Evolutionary conservation across 2,888 invertebrate genomes (phyloP).

Genomic region (Trissoscelio sp.): DNA sequence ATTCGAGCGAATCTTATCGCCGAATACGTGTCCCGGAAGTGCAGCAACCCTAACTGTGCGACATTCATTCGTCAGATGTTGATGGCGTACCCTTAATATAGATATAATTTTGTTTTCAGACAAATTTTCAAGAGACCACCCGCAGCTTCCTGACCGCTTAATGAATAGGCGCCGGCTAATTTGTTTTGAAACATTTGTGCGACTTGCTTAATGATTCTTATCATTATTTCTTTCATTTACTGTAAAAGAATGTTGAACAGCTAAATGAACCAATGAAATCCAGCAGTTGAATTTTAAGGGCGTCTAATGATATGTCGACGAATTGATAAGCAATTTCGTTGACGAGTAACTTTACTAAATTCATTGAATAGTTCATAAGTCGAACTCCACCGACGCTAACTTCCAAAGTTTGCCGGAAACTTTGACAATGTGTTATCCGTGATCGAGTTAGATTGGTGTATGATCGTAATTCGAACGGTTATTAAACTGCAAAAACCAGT

Average conservation of each 20-base stretch:
- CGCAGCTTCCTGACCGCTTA: conserved; percentile 23
- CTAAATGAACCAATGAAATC: too few relatives aligned
- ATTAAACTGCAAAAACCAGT: too few relatives aligned
- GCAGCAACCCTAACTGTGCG: conserved; percentile 22
- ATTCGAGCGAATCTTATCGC: conserved; percentile 43
- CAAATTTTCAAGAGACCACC: conserved; percentile 19
- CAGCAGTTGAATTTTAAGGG: too few relatives aligned
- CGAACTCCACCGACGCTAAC: conserved; percentile 64
- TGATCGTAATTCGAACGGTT: conserved; percentile 8
- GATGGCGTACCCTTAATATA: too few relatives aligned
- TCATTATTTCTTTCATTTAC: too few relatives aligned
- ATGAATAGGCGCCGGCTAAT: conserved; percentile 32
- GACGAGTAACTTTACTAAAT: conserved; percentile 77
- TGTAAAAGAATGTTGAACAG: too few relatives aligned
- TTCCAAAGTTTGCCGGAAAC: conserved; percentile 36
- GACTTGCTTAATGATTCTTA: too few relatives aligned
- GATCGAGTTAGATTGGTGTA: conserved; percentile 3
- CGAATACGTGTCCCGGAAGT: conserved; percentile 53
- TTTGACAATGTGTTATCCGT: conserved; percentile 36
- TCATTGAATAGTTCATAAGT: conserved; percentile 80
- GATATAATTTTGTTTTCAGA: too few relatives aligned
- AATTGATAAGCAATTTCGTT: conserved; percentile 43
- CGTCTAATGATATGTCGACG: not conserved
- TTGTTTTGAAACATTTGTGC: conserved; percentile 22
- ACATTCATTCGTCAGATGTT: conserved; percentile 44